A percentile compares a stretch with the other conserved stretches of the same genome.
Evolutionary conservation across 2,888 invertebrate genomes (phyloP).

Genomic region (Caenorhabditis drosophilae): DNA sequence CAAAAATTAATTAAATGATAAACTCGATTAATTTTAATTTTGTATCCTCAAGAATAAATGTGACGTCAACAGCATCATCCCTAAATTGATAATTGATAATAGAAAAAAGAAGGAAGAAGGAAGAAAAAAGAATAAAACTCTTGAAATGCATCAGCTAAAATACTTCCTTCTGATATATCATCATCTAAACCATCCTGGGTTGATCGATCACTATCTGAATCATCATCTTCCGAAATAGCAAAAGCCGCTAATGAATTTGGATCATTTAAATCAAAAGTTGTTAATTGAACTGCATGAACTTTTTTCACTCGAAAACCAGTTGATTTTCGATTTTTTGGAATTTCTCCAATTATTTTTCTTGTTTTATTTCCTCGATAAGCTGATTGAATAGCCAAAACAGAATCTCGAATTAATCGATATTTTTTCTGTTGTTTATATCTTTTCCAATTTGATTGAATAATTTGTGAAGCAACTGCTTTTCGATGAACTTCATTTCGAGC

Average conservation of each 20-base stretch:
- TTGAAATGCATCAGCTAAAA: constrained; percentile 28
- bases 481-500: constrained; percentile 73
- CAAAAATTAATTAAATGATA: constrained; percentile 1
- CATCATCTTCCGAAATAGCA: constrained; percentile 41
- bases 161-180: constrained; percentile 41
- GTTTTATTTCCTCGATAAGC: constrained; percentile 45
- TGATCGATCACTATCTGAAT: constrained; percentile 42
- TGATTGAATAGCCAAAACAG: constrained; percentile 76
- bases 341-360: constrained; percentile 44
- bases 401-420: constrained; percentile 75
- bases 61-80: constrained; percentile 61
- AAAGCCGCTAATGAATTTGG: constrained; percentile 47
- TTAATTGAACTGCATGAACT: constrained; percentile 54
- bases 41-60: constrained; percentile 66
- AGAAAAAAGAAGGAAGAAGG: constrained; percentile 3
- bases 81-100: constrained; percentile 12
- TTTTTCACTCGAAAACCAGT: constrained; percentile 40
- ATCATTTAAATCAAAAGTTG: constrained; percentile 61
- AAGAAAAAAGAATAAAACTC: constrained; percentile 28
- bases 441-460: constrained; percentile 83
- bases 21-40: constrained; percentile 64
- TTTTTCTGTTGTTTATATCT: constrained; percentile 74
- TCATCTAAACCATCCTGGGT: constrained; percentile 49
- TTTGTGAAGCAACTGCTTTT: constrained; percentile 72
- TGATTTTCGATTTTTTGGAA: constrained; percentile 31